Evolutionary conservation across 1,140 invertebrate genomes (phyloP).

Genomic region (Pentalonia nigronervosa): DNA sequence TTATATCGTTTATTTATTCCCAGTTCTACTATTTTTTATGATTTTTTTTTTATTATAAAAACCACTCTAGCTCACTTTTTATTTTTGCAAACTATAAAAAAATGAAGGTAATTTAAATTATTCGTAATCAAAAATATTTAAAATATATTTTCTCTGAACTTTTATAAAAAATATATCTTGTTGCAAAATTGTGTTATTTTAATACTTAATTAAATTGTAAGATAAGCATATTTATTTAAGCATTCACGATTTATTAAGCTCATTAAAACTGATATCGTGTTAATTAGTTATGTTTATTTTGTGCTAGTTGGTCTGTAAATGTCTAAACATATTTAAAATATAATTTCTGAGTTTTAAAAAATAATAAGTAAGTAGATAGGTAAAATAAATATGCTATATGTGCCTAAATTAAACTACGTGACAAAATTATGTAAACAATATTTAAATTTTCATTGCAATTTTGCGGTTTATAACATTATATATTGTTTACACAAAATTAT

Average conservation of each 20-base stretch:
- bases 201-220: not conserved
- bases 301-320: not conserved
- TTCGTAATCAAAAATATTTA: not conserved
- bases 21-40: slow-evolving; percentile 2
- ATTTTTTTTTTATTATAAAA: slow-evolving; percentile 8
- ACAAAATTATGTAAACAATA: not conserved
- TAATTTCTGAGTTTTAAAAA: not conserved
- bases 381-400: not conserved
- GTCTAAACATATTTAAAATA: not conserved
- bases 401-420: not conserved
- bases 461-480: not conserved
- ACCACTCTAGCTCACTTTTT: not conserved
- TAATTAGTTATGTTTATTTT: not conserved
- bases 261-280: slow-evolving; percentile 1
- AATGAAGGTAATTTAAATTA: not conserved
- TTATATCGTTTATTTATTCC: not conserved
- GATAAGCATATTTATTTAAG: not conserved
- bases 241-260: not conserved
- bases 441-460: not conserved
- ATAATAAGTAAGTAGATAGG: too few relatives aligned
- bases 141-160: not conserved
- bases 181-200: not conserved
- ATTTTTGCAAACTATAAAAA: slow-evolving; percentile 22
- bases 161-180: not conserved
- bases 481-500: not conserved